A percentile compares a stretch with the other conserved stretches of the same genome.
phyloP scores from a whole-genome alignment of 2,888 invertebrate genomes.

The Drosophila rubida region DNA sequence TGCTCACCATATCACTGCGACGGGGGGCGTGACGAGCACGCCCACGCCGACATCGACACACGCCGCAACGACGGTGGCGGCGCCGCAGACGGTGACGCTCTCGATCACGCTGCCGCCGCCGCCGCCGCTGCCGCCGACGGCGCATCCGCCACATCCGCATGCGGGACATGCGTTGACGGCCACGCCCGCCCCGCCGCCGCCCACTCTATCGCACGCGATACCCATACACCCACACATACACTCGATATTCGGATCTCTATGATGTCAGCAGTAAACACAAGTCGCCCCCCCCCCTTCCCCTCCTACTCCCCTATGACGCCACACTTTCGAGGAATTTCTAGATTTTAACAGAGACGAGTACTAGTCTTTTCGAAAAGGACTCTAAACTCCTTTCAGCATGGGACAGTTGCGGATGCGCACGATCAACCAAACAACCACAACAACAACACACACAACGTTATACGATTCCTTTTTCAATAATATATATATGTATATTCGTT shows the following conservation, averaged over 20 bases:
- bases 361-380: conserved; percentile 85
- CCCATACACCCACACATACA: conserved; percentile 85
- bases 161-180: conserved; percentile 73
- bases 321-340: conserved; percentile 40
- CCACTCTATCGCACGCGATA: conserved; percentile 83
- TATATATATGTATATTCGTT: conserved; percentile 36
- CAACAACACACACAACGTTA: conserved; percentile 62
- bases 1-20: conserved; percentile 63
- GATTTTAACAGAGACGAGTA: conserved; percentile 56
- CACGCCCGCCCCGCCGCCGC: conserved; percentile 74
- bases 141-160: conserved; percentile 72
- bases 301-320: conserved; percentile 31
- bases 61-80: conserved; percentile 74
- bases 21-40: no score
- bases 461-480: conserved; percentile 71
- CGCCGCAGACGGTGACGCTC: conserved; percentile 83
- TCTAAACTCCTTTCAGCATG: conserved; percentile 82
- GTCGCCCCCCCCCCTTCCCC: no score
- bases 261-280: conserved; percentile 81
- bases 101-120: conserved; percentile 83
- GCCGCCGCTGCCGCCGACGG: conserved; percentile 64
- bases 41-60: conserved; percentile 65
- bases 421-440: conserved; percentile 66
- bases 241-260: conserved; percentile 85
- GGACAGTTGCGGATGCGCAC: no score